Conservation (phyloP, 1,140 invertebrate genomes). For the Diprion similis region DNA sequence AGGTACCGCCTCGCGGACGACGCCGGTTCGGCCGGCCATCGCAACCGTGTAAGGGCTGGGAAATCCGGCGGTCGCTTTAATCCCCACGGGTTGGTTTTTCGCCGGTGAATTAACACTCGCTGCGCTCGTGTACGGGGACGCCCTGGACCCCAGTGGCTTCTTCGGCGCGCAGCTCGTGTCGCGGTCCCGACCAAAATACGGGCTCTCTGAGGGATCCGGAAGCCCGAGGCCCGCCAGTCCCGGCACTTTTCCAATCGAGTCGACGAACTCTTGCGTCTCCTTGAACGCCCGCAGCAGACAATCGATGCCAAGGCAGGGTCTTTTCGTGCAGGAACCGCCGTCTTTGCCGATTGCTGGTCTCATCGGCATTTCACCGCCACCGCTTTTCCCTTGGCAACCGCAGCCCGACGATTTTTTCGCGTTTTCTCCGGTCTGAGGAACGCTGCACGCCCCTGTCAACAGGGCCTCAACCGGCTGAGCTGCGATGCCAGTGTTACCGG, state of each 20-base stretch:
- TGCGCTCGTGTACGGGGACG: slow-evolving; percentile 43
- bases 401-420: slow-evolving; percentile 16
- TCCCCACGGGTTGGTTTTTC: slow-evolving; percentile 13
- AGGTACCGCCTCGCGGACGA: slow-evolving; percentile 40
- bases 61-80: background rate
- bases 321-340: slow-evolving; percentile 28
- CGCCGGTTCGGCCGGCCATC: slow-evolving; percentile 33
- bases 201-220: slow-evolving; percentile 50
- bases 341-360: background rate
- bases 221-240: slow-evolving; percentile 48
- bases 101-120: slow-evolving; percentile 50
- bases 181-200: slow-evolving; percentile 40
- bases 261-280: slow-evolving; percentile 50
- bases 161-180: slow-evolving; percentile 8
- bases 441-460: slow-evolving; percentile 17
- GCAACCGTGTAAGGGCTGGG: slow-evolving; percentile 24
- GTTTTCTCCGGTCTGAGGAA: background rate
- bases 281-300: slow-evolving; percentile 44
- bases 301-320: slow-evolving; percentile 38
- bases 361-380: slow-evolving; percentile 20
- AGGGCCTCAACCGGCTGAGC: slow-evolving; percentile 21
- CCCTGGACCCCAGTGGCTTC: slow-evolving; percentile 10
- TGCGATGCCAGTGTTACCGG: slow-evolving; percentile 2
- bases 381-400: slow-evolving; percentile 31
- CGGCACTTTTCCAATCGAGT: slow-evolving; percentile 48